Base-by-base conservation (phyloP, 2,888 invertebrate genomes). In the Anthoptus insignis region DNA sequence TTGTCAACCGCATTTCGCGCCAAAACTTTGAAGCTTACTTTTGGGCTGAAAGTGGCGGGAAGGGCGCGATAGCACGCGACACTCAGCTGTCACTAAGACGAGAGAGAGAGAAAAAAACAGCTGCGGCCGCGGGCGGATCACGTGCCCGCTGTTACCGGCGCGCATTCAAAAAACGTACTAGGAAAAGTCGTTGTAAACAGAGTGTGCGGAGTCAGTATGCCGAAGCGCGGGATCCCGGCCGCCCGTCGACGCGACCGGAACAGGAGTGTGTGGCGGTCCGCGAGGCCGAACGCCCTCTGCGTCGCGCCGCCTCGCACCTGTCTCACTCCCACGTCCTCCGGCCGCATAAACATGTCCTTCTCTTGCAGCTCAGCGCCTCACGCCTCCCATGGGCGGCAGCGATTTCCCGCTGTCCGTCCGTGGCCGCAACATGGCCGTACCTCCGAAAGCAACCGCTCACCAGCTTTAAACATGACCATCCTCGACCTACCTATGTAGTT, bases 371-470 rank as follows among this genome's bases (percentile, higher is more conserved):
- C 76, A 82, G 82, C 83, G 88, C 82, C 88, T 87, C 83, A 86
- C 91, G 90, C 92, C 92, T 91, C 90, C 91, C 90, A 90, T 92
- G 91, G 93, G 91, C 91, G 93, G 91, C 92, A 84, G 91, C 90
- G 89, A 83, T 91, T 91, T 91, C 88, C 90, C 89, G 89, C 90
- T 85, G 88, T 86, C 82, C 83, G 84, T 81, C 80, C 77, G 68
- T 66, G 79, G 84, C 84, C 84, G 81, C 88, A 91, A 91, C 88
- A 91, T 91, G 91, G 92, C 91, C 89, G 91, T 86, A 85, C 83
- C 81, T 81, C 81, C 78, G 79, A 76, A 14, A 56, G 61, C 68
- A 68, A 72, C 74, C 68, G 66, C 66, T 82, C 79, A 86, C 81
- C 86, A 86, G 79, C 81, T 78, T 69, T 70, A 67, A 72, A 78